Conservation (phyloP, 2,113 vertebrate species). For the Pelodiscus sinensis region DNA sequence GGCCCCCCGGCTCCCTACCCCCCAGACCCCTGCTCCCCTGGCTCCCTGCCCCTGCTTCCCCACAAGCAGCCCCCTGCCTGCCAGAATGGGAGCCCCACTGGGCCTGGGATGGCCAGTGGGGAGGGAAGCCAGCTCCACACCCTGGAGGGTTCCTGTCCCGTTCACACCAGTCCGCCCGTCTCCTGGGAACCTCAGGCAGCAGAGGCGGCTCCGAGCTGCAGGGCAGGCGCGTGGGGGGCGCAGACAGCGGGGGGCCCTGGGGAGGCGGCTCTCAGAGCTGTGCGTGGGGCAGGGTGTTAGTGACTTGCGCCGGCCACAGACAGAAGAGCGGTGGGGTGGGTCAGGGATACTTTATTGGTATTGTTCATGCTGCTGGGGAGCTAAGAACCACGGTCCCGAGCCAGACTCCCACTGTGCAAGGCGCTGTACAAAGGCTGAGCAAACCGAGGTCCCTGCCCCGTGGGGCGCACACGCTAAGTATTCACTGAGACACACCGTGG, state of each 20-base stretch:
- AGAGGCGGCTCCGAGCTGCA: not conserved
- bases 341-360: not conserved
- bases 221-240: not conserved
- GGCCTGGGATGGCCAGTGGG: too few species aligned
- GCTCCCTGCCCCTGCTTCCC: too few species aligned
- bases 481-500: not conserved
- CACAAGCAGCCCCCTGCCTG: too few species aligned
- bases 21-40: too few species aligned
- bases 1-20: too few species aligned
- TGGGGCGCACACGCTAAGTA: not conserved
- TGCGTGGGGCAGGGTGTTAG: too few species aligned
- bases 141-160: not conserved
- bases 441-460: not conserved
- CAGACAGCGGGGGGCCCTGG: too few species aligned
- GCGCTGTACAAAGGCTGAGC: not conserved
- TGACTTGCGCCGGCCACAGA: not conserved
- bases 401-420: not conserved
- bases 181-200: too few species aligned
- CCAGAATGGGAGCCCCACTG: too few species aligned
- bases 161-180: not conserved
- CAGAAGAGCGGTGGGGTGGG: not conserved
- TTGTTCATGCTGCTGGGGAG: not conserved
- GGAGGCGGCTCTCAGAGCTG: too few species aligned
- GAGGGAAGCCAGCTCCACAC: not conserved
- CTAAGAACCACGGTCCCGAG: not conserved